Base-by-base conservation (phyloP, 2,797 vertebrate genomes). In the Pipistrellus nathusii region DNA sequence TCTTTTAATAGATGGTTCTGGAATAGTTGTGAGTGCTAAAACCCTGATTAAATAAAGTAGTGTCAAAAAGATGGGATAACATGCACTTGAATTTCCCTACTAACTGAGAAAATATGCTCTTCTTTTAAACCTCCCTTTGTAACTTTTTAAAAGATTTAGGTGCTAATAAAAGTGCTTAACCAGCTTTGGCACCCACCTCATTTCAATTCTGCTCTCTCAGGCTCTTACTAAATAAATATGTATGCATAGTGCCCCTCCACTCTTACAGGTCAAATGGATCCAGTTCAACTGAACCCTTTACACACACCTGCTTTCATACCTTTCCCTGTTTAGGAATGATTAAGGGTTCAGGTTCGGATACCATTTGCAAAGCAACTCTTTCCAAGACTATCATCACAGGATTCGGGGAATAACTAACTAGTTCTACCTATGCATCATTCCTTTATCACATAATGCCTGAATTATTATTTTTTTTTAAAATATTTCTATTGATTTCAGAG, bases 21-120 rank as follows among this genome's bases (percentile, higher is more conserved):
- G 75, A 93, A 93, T 48, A 92, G 68, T 55, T 91, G 57, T 72
- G 78, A 86, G n/a, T 81, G 35, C 78, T 89, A 78, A 95, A 94
- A 68, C 20, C 23, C 27, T 78, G 66, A 95, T 90, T 95, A 96
- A 92, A 92, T 71, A 32, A 80, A 94, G 32, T 68, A 30, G 38
- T 48, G 25, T 62, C 12, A 77, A 90, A 94, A 94, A 64, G n/a
- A 93, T 84, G 46, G 23, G 35, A 55, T 78, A 84, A 69, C 8
- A 41, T n/a, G 35, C 23, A 35, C 38, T 21, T 83, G 51, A 30
- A 18, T 14, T 88, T 95, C 64, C 48, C 57, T 71, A 21, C 2
- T 35, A 35, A 51, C 41, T 69, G 57, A 76, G 82, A 72, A 91
- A 83, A 85, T 72, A 69, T 21, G 11, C 17, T 27, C 25, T 92